phyloP scores from a whole-genome alignment of 2,797 vertebrate genomes.

The Kryptolebias ocellatus region DNA sequence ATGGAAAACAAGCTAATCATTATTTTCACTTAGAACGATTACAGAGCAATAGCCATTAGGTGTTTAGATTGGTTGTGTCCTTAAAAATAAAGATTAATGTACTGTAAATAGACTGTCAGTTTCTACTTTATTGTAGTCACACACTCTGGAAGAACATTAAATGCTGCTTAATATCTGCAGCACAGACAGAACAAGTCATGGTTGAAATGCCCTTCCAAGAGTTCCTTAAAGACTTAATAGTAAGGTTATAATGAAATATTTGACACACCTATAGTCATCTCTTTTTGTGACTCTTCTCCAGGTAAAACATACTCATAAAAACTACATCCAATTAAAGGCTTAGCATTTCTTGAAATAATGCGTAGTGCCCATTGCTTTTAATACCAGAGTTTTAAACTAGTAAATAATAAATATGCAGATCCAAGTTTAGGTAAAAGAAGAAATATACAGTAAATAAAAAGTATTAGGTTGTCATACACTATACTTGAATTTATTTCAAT shows the following conservation, averaged over 20 bases:
- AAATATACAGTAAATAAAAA: too few relatives aligned
- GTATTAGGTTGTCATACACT: too few relatives aligned
- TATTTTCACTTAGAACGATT: conserved; percentile 21
- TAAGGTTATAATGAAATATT: conserved; percentile 73
- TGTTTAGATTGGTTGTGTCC: conserved; percentile 37
- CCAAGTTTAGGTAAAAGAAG: too few relatives aligned
- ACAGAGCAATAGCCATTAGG: conserved; percentile 14
- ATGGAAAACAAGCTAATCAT: conserved; percentile 35
- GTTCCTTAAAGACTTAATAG: conserved; percentile 59
- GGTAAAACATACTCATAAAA: conserved; percentile 5
- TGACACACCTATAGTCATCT: conserved; percentile 53
- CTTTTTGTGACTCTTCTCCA: conserved; percentile 35
- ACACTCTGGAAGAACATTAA: conserved; percentile 34
- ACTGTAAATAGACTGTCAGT: conserved; percentile 23
- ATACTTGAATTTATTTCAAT: too few relatives aligned
- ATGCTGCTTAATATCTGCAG: conserved; percentile 52
- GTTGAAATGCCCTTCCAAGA: conserved; percentile 57
- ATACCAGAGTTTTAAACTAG: too few relatives aligned
- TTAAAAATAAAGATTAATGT: conserved; percentile 46
- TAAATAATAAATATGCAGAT: too few relatives aligned
- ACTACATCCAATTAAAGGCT: too few relatives aligned
- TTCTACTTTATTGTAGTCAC: conserved; percentile 31
- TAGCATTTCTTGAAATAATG: too few relatives aligned
- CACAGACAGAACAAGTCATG: conserved; percentile 20
- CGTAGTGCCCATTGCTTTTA: too few relatives aligned